A percentile compares a stretch with the other conserved stretches of the same genome.
These are phyloP conservation scores for Psettodes erumei DNA, from an alignment of 2,113 vertebrate genomes.

Conservation along the genomic window DNA sequence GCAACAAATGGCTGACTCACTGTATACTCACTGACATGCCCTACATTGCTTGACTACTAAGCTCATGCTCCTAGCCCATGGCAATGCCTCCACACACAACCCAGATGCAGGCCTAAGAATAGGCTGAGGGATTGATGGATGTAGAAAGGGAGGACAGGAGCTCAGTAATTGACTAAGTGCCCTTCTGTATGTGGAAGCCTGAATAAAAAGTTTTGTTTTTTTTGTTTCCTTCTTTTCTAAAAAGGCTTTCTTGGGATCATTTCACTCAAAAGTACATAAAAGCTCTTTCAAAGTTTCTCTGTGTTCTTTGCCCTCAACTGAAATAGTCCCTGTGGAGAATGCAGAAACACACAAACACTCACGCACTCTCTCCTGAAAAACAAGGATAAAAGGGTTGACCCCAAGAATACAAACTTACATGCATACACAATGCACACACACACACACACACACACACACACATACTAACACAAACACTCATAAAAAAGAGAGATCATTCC, in stretches of 20 bases:
- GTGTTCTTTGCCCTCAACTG: constrained; percentile 75
- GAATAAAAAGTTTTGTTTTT: constrained; percentile 61
- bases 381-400: constrained; percentile 80
- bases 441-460: constrained; percentile 23
- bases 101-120: constrained; percentile 75
- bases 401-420: constrained; percentile 55
- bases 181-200: constrained; percentile 75
- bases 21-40: constrained; percentile 67
- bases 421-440: constrained; percentile 7
- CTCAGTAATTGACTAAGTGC: constrained; percentile 81
- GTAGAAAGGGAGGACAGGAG: constrained; percentile 65
- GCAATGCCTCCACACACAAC: constrained; percentile 71
- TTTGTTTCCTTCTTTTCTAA: constrained; percentile 61
- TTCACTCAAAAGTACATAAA: constrained; percentile 85
- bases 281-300: constrained; percentile 79
- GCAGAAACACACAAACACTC: constrained; percentile 75
- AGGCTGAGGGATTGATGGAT: constrained; percentile 72
- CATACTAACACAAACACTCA: constrained; percentile 51
- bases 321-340: constrained; percentile 76
- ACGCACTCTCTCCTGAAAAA: constrained; percentile 69
- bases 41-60: constrained; percentile 70
- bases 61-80: constrained; percentile 74
- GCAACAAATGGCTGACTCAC: constrained; percentile 72
- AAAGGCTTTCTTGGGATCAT: constrained; percentile 78
- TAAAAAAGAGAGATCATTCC: constrained; percentile 72